These are phyloP conservation scores for Acromyrmex charruanus DNA, from an alignment of 1,140 invertebrate species.

Conservation along the genomic window DNA sequence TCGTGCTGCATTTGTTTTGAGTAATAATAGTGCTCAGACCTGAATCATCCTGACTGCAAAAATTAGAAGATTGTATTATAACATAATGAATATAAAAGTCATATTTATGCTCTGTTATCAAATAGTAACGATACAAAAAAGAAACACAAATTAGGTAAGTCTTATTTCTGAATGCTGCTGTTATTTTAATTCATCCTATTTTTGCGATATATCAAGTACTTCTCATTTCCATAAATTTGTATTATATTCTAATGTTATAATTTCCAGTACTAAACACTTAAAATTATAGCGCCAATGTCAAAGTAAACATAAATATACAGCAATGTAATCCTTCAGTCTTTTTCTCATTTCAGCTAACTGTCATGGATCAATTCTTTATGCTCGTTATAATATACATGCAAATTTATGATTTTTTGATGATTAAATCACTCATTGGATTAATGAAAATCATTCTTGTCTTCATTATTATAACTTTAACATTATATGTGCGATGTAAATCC, in stretches of 20 bases:
- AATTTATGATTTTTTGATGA: conserved; percentile 73
- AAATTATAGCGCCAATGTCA: conserved; percentile 66
- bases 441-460: conserved; percentile 28
- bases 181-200: conserved; percentile 7
- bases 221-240: conserved; percentile 18
- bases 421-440: conserved; percentile 53
- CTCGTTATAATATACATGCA: conserved; percentile 64
- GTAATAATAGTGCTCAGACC: conserved; percentile 26
- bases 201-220: conserved; percentile 20
- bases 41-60: not conserved
- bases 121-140: conserved; percentile 19
- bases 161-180: conserved; percentile 22
- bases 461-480: conserved; percentile 40
- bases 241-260: conserved; percentile 14
- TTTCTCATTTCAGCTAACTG: conserved; percentile 82
- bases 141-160: conserved; percentile 31
- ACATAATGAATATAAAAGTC: conserved; percentile 31
- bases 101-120: conserved; percentile 48
- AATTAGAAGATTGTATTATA: conserved; percentile 43
- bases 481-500: conserved; percentile 55
- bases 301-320: conserved; percentile 68
- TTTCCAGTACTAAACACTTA: conserved; percentile 42
- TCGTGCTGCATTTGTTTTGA: conserved; percentile 10
- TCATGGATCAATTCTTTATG: conserved; percentile 79
- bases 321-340: conserved; percentile 80